Evolutionary conservation across 2,113 vertebrate species (phyloP).

Genomic region (Hydrolagus affinis): DNA sequence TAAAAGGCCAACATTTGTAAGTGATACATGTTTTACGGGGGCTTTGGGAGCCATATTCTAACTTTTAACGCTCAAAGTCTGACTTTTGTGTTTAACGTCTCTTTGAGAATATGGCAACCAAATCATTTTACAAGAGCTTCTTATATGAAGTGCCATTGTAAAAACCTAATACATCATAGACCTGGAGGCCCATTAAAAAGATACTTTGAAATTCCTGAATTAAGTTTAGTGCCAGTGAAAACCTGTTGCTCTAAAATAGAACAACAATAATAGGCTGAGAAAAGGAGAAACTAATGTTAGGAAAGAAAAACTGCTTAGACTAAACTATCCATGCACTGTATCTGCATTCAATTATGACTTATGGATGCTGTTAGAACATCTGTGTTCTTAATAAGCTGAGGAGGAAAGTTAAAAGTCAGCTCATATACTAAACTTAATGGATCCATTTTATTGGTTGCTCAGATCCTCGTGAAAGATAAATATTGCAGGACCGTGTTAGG

Average conservation of each 20-base stretch:
- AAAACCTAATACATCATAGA: neutral
- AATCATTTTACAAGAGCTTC: neutral
- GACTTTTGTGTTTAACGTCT: neutral
- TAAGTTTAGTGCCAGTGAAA: constrained; percentile 1
- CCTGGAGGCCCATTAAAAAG: neutral
- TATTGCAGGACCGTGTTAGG: neutral
- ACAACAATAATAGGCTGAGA: neutral
- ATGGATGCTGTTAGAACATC: neutral
- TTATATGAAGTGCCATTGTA: constrained; percentile 8
- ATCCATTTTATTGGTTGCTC: neutral
- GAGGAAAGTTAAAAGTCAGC: neutral
- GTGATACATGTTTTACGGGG: neutral
- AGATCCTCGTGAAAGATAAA: neutral
- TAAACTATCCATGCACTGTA: neutral
- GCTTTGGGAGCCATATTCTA: neutral
- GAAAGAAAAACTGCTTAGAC: neutral
- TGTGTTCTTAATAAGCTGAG: neutral
- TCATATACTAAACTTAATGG: neutral
- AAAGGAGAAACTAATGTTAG: neutral
- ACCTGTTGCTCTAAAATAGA: neutral
- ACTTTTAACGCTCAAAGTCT: neutral
- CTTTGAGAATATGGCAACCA: constrained; percentile 6
- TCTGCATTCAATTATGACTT: neutral
- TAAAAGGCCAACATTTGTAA: constrained; percentile 4
- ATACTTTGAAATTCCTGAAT: constrained; percentile 8